Percentiles rank a stretch among this genome's conserved stretches.
Evolutionary conservation across 2,797 vertebrate species (phyloP).

Genomic region (Scolopax rusticola): DNA sequence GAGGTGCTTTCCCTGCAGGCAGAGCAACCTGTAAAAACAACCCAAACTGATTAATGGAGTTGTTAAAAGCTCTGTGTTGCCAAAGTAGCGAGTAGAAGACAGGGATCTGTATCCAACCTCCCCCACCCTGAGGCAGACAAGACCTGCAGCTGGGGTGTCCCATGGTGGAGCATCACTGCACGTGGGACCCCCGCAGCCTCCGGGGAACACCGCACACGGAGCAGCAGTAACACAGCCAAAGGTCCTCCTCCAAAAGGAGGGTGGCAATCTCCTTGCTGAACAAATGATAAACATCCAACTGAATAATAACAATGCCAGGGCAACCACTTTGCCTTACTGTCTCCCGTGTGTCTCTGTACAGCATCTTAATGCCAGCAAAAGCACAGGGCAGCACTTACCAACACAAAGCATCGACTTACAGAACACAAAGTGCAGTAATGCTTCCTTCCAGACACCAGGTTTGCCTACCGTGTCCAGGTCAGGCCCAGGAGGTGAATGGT

Average conservation of each 20-base stretch:
- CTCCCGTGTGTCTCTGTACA: neutral
- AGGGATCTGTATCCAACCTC: neutral
- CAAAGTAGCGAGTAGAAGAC: neutral
- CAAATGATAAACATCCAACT: neutral
- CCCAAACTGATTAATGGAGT: accelerated
- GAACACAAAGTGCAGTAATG: neutral
- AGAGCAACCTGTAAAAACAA: neutral
- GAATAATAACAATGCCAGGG: neutral
- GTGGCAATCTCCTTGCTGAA: neutral
- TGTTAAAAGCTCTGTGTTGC: neutral
- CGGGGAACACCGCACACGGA: accelerated
- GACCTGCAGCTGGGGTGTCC: neutral
- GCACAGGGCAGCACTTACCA: neutral
- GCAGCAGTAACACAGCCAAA: neutral
- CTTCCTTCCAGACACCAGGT: neutral
- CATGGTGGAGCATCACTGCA: accelerated
- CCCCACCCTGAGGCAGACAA: accelerated
- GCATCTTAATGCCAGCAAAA: neutral
- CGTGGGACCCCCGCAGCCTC: neutral
- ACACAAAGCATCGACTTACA: neutral
- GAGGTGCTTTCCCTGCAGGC: neutral
- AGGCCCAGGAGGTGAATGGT: neutral
- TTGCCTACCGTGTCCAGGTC: neutral
- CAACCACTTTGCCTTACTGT: neutral
- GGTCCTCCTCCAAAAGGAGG: neutral